Evolutionary conservation across 53 echinoderm and acorn worm genomes (phyloP).

Genomic region (Actinopyga echinites): DNA sequence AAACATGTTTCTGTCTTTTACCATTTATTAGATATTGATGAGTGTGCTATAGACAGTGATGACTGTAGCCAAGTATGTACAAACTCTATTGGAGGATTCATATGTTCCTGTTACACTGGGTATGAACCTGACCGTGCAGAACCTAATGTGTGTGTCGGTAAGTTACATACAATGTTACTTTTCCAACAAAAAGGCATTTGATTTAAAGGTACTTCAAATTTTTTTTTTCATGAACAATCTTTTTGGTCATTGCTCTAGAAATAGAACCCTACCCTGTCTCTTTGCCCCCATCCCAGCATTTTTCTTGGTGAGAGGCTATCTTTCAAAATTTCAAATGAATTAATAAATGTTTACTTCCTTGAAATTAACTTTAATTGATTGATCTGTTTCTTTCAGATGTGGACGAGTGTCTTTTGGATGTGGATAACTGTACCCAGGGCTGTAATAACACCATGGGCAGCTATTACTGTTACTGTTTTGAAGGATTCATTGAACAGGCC

Average conservation of each 20-base stretch:
- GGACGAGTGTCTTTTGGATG: constrained; percentile 65
- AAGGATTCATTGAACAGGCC: constrained; percentile 59
- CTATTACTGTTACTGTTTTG: constrained; percentile 67
- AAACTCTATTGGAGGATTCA: constrained; percentile 63
- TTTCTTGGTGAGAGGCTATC: no score
- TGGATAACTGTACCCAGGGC: constrained; percentile 73
- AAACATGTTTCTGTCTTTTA: no score
- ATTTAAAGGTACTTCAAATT: no score
- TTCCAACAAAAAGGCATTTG: no score
- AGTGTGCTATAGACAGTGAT: constrained; percentile 51
- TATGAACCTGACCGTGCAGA: constrained; percentile 50
- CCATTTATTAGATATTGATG: constrained; percentile 63
- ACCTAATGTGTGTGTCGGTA: constrained; percentile 57
- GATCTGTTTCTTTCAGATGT: constrained; percentile 40
- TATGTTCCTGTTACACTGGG: constrained; percentile 66
- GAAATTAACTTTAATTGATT: no score
- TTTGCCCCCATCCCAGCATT: no score
- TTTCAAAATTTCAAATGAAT: no score
- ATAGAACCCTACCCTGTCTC: no score
- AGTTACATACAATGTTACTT: background rate
- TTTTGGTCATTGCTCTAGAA: no score
- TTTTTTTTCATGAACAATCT: no score
- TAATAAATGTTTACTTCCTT: no score
- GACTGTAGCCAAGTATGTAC: constrained; percentile 71
- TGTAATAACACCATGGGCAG: constrained; percentile 65